A percentile compares a stretch with the other conserved stretches of the same genome.
Evolutionary conservation across 2,797 vertebrate genomes (phyloP).

Genomic region (Rachycentron canadum): DNA sequence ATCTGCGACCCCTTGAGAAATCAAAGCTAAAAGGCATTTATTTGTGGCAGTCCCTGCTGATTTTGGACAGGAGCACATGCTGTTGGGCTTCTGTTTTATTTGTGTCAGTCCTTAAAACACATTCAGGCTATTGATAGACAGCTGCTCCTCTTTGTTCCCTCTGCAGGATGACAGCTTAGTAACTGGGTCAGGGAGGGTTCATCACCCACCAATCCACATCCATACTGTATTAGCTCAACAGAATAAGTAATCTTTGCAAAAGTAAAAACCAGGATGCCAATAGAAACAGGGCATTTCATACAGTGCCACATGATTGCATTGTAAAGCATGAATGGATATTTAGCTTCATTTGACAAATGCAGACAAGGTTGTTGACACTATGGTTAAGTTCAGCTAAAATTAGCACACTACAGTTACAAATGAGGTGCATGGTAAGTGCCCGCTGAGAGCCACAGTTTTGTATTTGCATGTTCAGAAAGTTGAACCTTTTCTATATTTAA

Average conservation of each 20-base stretch:
- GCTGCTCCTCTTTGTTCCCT: conserved; percentile 82
- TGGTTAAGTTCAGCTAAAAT: conserved; percentile 22
- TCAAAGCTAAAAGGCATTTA: conserved; percentile 17
- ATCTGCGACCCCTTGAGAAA: conserved; percentile 3
- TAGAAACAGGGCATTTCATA: conserved; percentile 24
- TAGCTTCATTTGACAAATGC: conserved; percentile 2
- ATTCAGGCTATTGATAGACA: conserved; percentile 73
- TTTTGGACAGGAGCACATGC: conserved; percentile 36
- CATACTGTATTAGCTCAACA: conserved; percentile 35
- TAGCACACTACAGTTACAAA: not conserved
- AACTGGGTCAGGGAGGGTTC: conserved; percentile 81
- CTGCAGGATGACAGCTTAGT: conserved; percentile 74
- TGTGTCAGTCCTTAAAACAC: conserved; percentile 58
- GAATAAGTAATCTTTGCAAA: conserved; percentile 45
- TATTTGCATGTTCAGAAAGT: conserved; percentile 15
- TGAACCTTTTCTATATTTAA: conserved; percentile 40
- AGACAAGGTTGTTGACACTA: not conserved
- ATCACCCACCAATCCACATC: conserved; percentile 55
- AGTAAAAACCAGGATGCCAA: conserved; percentile 45
- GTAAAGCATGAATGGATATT: conserved; percentile 3
- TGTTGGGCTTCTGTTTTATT: conserved; percentile 45
- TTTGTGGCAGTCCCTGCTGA: conserved; percentile 18
- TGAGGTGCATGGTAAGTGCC: not conserved
- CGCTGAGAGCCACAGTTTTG: conserved; percentile 20
- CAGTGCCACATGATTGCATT: not conserved